Conservation (phyloP, 2,888 invertebrate genomes). For the Dromius quadrimaculatus region DNA sequence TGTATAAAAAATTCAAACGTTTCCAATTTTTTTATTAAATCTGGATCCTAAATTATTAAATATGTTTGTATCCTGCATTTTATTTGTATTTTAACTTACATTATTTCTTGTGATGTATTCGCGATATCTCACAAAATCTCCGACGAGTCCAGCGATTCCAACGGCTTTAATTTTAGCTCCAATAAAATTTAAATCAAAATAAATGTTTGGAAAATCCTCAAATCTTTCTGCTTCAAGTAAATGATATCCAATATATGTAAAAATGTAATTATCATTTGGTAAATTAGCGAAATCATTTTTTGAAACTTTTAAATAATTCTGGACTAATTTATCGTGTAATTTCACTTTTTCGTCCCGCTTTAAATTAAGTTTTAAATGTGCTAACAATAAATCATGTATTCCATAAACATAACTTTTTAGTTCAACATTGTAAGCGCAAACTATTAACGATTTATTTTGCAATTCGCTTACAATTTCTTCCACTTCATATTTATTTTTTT, state of each 20-base stretch:
- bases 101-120: conserved; percentile 68
- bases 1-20: conserved; percentile 74
- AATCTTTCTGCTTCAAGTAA: conserved; percentile 71
- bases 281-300: conserved; percentile 70
- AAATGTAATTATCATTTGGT: conserved; percentile 79
- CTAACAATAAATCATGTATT: conserved; percentile 77
- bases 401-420: conserved; percentile 76
- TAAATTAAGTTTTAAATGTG: conserved; percentile 71
- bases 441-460: conserved; percentile 76
- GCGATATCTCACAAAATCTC: conserved; percentile 76
- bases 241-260: conserved; percentile 79
- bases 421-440: conserved; percentile 73
- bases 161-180: conserved; percentile 77
- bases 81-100: conserved; percentile 63
- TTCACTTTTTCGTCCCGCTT: conserved; percentile 66
- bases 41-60: conserved; percentile 63
- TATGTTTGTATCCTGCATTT: background rate
- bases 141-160: conserved; percentile 77
- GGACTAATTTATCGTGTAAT: conserved; percentile 72
- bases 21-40: conserved; percentile 67
- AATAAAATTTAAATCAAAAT: conserved; percentile 77
- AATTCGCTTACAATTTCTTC: conserved; percentile 75
- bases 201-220: conserved; percentile 72
- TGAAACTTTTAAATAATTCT: conserved; percentile 70
- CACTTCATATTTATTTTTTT: conserved; percentile 66